phyloP scores from a whole-genome alignment of 2,888 invertebrate genomes.

The Alloscopus bannaensis region DNA sequence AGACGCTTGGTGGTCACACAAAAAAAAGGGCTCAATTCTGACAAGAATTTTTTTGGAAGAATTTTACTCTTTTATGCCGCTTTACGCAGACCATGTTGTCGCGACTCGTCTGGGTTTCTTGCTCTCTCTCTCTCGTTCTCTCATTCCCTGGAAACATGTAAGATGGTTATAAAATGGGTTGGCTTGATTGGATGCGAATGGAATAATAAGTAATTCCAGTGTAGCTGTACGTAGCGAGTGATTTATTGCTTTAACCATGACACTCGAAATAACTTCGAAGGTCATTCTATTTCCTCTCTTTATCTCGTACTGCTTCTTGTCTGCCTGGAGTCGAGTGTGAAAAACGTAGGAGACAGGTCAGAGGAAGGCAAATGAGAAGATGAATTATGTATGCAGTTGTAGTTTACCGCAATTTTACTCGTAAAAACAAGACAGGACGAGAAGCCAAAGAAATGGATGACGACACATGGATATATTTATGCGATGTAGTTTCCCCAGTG shows the following conservation, averaged over 20 bases:
- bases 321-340: neutral
- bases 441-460: constrained; percentile 1
- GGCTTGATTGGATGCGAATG: constrained; percentile 52
- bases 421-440: too few species aligned
- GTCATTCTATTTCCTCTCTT: constrained; percentile 32
- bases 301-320: too few species aligned
- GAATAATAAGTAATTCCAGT: constrained; percentile 50
- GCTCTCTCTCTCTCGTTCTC: too few species aligned
- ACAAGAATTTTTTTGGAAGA: too few species aligned
- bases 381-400: constrained; percentile 42
- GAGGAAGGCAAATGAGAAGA: constrained; percentile 42
- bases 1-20: too few species aligned
- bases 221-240: neutral
- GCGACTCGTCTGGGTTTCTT: too few species aligned
- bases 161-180: constrained; percentile 6
- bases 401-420: constrained; percentile 5
- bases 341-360: constrained; percentile 17
- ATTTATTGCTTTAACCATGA: constrained; percentile 46
- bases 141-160: too few species aligned
- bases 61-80: too few species aligned
- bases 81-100: too few species aligned
- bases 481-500: constrained; percentile 1
- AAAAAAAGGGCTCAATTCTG: too few species aligned
- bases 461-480: constrained; percentile 15
- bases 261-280: constrained; percentile 46